phyloP scores from a whole-genome alignment of 1,140 invertebrate species.

The Cotesia chilonis region DNA sequence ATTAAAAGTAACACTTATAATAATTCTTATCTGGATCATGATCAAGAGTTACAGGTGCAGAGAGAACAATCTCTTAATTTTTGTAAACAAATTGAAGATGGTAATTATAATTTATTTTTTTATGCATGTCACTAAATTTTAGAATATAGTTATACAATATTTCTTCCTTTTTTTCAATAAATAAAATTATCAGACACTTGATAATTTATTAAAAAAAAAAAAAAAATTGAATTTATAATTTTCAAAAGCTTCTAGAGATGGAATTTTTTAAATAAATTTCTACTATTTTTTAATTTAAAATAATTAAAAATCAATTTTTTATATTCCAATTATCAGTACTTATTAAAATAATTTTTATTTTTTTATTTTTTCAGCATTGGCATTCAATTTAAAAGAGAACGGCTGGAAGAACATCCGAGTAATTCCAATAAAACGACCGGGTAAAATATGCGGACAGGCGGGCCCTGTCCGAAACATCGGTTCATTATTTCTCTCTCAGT shows the following conservation, averaged over 20 bases:
- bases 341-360: too few relatives aligned
- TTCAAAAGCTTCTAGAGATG: too few relatives aligned
- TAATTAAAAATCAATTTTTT: not conserved
- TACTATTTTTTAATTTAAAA: not conserved
- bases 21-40: slow-evolving; percentile 40
- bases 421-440: slow-evolving; percentile 54
- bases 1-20: slow-evolving; percentile 44
- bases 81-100: slow-evolving; percentile 54
- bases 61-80: slow-evolving; percentile 50
- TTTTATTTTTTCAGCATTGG: slow-evolving; percentile 46
- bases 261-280: not conserved
- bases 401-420: slow-evolving; percentile 62
- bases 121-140: not conserved
- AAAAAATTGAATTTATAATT: too few relatives aligned
- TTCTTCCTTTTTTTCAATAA: not conserved
- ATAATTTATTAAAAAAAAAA: not conserved
- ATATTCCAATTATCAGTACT: not conserved
- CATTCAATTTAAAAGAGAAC: slow-evolving; percentile 48
- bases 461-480: slow-evolving; percentile 59
- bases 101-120: slow-evolving; percentile 40
- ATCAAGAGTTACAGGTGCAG: slow-evolving; percentile 35
- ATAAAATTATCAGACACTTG: not conserved
- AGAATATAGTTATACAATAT: not conserved
- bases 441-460: slow-evolving; percentile 59
- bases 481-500: slow-evolving; percentile 58